Base-by-base conservation (phyloP, 2,888 invertebrate genomes). In the Atherix ibis region DNA sequence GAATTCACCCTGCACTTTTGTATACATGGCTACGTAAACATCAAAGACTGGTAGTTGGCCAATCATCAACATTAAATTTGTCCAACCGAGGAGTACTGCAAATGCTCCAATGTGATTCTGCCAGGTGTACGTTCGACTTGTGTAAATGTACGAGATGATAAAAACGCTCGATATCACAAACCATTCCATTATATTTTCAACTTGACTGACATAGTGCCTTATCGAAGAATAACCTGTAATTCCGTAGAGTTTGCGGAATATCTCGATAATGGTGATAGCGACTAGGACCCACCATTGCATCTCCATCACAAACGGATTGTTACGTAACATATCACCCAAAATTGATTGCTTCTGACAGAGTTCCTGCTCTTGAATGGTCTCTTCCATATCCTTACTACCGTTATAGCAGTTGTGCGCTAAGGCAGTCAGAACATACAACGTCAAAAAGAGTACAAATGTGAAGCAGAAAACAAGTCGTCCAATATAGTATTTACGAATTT, bases 1-100 rank as follows among this genome's bases (percentile, higher is more conserved):
- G 46, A 87, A 85, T 62, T 87, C 85, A 30, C 78, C 82, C 52
- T 83, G 82, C 2, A 85, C 84, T 56, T 81, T 76, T 2, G 84
- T 84, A 47, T 84, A 85, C 87, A 87, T 87, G 1, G 87, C 87
- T 4, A 88, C 85, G 51, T 88, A 88, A 0, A 85, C 80, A 13
- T 87, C 88, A 50, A 88, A 83, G 32, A 84, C 73, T 1, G 88
- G 88, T 25, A 88, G 62, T 48, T 88, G 83, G 0, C 88, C 88
- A 37, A 88, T 78, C 81, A 85, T 84, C 54, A 84, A 64, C 83
- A 87, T 84, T n/a, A 85, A 64, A 56, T 87, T 84, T 4, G 82
- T 81, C 87, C 87, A 87, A 4, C 82, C 84, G 27, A 83, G 74
- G 4, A 87, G 67, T 1, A 85, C 83, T 0, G 84, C 82, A 50